phyloP scores from a whole-genome alignment of 2,797 vertebrate genomes.

The Sitta carolinensis region DNA sequence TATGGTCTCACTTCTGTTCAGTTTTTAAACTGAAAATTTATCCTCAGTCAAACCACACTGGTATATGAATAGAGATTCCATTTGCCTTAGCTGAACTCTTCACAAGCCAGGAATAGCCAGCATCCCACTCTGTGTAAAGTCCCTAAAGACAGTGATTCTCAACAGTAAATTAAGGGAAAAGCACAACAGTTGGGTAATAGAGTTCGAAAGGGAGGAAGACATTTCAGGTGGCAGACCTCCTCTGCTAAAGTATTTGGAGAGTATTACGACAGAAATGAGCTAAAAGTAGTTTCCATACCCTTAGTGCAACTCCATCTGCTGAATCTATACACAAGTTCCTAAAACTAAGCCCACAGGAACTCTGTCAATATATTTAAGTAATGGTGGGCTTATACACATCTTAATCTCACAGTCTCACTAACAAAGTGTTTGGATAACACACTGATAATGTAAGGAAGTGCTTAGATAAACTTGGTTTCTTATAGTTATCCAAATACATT shows the following conservation, averaged over 20 bases:
- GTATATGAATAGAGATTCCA: not conserved
- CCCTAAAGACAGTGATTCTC: not conserved
- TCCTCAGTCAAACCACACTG: not conserved
- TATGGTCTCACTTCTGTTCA: not conserved
- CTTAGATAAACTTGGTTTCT: slow-evolving; percentile 38
- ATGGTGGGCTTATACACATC: not conserved
- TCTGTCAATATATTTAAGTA: slow-evolving; percentile 1
- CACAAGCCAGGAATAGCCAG: not conserved
- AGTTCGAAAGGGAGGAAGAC: not conserved
- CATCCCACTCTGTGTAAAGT: not conserved
- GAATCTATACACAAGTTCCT: not conserved
- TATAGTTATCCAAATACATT: not conserved
- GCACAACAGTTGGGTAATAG: not conserved
- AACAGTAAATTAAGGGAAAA: not conserved
- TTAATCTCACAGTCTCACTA: not conserved
- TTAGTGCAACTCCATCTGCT: not conserved
- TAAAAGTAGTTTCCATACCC: not conserved
- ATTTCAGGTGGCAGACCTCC: not conserved
- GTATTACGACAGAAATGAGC: not conserved
- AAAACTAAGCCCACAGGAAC: not conserved
- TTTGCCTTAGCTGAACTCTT: slow-evolving; percentile 30
- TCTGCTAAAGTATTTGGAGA: not conserved
- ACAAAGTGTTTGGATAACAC: slow-evolving; percentile 36
- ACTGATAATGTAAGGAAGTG: slow-evolving; percentile 28
- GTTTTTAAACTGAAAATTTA: not conserved